Evolutionary conservation across 2,888 invertebrate genomes (phyloP).

Genomic region (Chaetogeoica ovagalla): DNA sequence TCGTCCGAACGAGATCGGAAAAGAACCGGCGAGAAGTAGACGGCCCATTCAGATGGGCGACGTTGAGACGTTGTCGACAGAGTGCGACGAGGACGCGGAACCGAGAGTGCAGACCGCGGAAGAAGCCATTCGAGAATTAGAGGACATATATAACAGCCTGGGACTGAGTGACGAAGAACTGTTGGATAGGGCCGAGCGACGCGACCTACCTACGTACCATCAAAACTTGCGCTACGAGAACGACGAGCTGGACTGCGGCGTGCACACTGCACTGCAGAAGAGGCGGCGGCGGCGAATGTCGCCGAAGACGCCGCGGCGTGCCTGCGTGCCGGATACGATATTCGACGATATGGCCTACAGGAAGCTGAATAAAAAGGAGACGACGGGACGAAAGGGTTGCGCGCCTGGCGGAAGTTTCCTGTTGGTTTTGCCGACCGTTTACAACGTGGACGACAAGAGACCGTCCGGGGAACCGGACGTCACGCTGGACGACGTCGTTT

Average conservation of each 20-base stretch:
- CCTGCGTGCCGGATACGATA: constrained; percentile 66
- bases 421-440: constrained; percentile 66
- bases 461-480: constrained; percentile 72
- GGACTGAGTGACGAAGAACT: constrained; percentile 82
- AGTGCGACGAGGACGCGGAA: constrained; percentile 36
- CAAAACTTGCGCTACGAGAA: constrained; percentile 34
- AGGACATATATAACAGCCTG: constrained; percentile 87
- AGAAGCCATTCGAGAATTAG: constrained; percentile 84
- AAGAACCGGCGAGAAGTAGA: constrained; percentile 56
- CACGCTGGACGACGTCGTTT: constrained; percentile 81
- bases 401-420: constrained; percentile 67
- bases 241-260: constrained; percentile 22
- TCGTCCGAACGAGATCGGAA: background rate
- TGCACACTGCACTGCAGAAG: no score
- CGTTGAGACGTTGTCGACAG: constrained; percentile 50
- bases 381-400: constrained; percentile 58
- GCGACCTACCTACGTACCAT: constrained; percentile 63
- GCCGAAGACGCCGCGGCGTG: constrained; percentile 39
- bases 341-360: constrained; percentile 82
- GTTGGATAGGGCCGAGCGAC: constrained; percentile 65
- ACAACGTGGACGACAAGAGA: constrained; percentile 55
- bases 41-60: constrained; percentile 58
- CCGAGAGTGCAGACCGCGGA: constrained; percentile 77
- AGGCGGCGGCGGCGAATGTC: background rate
- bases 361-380: constrained; percentile 69